phyloP scores from a whole-genome alignment of 1,140 invertebrate species.

The Anagrus nilaparvatae region DNA sequence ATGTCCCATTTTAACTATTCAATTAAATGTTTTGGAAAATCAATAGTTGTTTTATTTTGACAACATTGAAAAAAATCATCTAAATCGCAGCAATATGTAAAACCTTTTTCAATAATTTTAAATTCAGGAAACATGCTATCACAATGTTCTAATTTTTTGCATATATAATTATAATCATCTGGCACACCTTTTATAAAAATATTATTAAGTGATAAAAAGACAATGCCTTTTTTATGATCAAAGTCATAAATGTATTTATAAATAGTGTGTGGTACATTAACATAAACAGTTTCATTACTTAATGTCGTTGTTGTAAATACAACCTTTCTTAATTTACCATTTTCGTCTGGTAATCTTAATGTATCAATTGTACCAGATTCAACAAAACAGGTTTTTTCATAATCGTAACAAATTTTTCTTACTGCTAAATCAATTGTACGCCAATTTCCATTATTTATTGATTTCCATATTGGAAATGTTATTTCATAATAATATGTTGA shows the following conservation, averaged over 20 bases:
- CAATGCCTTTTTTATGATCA: background rate
- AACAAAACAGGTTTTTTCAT: background rate
- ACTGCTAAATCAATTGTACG: background rate
- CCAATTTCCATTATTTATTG: background rate
- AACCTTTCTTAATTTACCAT: background rate
- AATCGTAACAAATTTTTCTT: background rate
- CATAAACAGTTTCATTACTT: too few relatives aligned
- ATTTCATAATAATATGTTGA: background rate
- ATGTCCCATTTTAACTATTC: too few relatives aligned
- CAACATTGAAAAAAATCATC: too few relatives aligned
- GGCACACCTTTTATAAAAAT: background rate
- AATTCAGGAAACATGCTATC: background rate
- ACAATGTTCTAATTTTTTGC: background rate
- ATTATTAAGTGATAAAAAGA: background rate
- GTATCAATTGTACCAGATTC: background rate
- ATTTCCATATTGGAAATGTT: background rate
- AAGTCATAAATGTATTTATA: background rate
- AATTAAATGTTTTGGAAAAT: too few relatives aligned
- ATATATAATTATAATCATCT: too few relatives aligned
- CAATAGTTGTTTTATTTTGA: too few relatives aligned
- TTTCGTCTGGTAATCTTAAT: background rate
- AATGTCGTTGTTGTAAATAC: too few relatives aligned
- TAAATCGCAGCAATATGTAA: background rate
- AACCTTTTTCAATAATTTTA: background rate
- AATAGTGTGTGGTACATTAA: background rate